phyloP scores from a whole-genome alignment of 2,888 invertebrate genomes.

The Meganola albula region DNA sequence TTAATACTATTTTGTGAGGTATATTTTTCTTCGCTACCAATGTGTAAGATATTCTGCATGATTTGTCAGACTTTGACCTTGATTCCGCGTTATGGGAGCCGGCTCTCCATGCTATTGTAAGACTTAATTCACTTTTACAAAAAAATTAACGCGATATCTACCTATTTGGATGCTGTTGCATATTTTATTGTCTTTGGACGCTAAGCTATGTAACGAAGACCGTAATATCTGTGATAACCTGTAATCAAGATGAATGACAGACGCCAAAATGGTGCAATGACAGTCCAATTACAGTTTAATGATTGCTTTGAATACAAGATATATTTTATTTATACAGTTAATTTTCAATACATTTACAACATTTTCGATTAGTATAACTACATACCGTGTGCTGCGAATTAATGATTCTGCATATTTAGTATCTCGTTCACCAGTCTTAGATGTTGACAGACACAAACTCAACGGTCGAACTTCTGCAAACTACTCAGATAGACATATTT shows the following conservation, averaged over 20 bases:
- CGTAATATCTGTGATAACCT: background rate
- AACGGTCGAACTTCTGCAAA: background rate
- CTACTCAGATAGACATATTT: conserved; percentile 7
- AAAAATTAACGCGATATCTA: conserved; percentile 28
- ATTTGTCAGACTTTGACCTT: conserved; percentile 43
- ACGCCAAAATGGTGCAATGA: conserved; percentile 17
- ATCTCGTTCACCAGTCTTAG: conserved; percentile 45
- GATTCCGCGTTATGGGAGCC: conserved; percentile 58
- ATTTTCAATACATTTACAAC: conserved; percentile 36
- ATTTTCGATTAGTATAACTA: conserved; percentile 42
- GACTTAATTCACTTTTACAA: conserved; percentile 65
- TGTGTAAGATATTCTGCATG: background rate
- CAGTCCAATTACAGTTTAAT: conserved; percentile 19
- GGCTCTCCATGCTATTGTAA: conserved; percentile 58
- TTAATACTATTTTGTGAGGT: conserved; percentile 17
- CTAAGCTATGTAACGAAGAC: background rate
- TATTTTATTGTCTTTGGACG: background rate
- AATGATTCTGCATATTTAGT: conserved; percentile 57
- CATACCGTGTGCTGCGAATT: conserved; percentile 55
- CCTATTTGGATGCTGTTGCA: background rate
- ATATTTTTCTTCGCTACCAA: conserved; percentile 20
- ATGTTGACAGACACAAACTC: conserved; percentile 27
- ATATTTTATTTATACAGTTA: conserved; percentile 42
- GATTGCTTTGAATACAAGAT: conserved; percentile 30
- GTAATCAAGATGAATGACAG: background rate